Evolutionary conservation across 2,797 vertebrate genomes (phyloP), one percentile per base, ranked within the genome.

Genomic region (Hylomyscus alleni): DNA sequence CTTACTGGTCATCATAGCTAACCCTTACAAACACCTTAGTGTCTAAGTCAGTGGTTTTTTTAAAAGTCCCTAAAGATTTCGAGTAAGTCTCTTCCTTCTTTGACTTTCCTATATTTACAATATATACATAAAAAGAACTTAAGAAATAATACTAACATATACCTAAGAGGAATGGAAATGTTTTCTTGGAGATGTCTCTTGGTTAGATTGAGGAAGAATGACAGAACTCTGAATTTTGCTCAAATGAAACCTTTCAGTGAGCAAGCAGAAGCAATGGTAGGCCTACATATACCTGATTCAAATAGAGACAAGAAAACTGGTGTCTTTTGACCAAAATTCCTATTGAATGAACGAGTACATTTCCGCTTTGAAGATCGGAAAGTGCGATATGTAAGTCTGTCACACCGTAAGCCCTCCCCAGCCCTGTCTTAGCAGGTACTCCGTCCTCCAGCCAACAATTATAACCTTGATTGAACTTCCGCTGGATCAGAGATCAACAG

Each of bases 51-150:
- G 73, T 12, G 73, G 12, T 47, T 47, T 40, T 8, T 87, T 73
- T 83, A 76, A 73, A 80, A 3, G 58, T 52, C 44, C 58, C 29
- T 72, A 47, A 92, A 90, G 56, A 40, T 56, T 93, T 88, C 4
- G 78, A 78, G 58, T 81, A 87, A n/a, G 56, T 1, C 67, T 73
- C 3, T 78, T 88, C 0, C 40, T 67, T 50, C 54, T 72, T 93
- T 80, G 81, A 60, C 83, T 89, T 72, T 54, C 40, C 58, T 90
- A 89, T 92, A 80, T 85, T 84, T 86, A 58, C 50, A 90, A 67
- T 1, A 62, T 56, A 40, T 22, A 47, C 44, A 58, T n/a, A 90
- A 80, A 91, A 96, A 67, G 12, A 86, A 58, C 58, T 12, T 40
- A 76, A 47, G 54, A 86, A 95, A 26, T 76, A 83, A 72, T 37